Base-by-base conservation (phyloP, 2,797 vertebrate genomes). In the Rhynchotus rufescens region DNA sequence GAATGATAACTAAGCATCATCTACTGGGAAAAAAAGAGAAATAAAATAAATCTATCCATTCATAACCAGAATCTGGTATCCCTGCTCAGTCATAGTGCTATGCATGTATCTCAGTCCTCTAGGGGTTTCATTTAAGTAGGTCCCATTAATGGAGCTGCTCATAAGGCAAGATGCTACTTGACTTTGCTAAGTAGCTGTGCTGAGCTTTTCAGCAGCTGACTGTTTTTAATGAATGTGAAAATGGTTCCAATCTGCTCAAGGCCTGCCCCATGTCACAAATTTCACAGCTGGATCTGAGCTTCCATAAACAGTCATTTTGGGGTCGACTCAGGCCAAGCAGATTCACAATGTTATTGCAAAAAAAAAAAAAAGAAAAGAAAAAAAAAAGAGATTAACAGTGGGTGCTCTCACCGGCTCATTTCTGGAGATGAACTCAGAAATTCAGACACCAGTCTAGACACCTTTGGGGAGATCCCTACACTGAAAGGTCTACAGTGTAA, bases 101-200 rank as follows among this genome's bases (percentile, higher is more conserved):
- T 40, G 64, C 60, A 13, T 20, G 32, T 60, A 85, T 66, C 88
- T 71, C 61, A 84, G 64, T 94, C 85, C 93, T 94, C 52, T 89
- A 74, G 86, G 79, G 62, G 74, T 88, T 93, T 89, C 84, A 44
- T 91, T 93, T 92, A 86, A 93, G 52, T 44, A 81, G 60, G 74
- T 66, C 56, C 80, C 56, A 42, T 89, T 83, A 94, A 65, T 40
- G 64, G 71, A 14, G 1, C 54, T 92, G 87, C 71, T 94, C 74
- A 34, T 65, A 90, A 94, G 90, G 73, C 95, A 96, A 94, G 94
- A 93, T 47, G 34, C 72, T 95, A 93, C 94, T 96, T 93, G 92
- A 96, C 80, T 95, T 89, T 15, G 25, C 76, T 89, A 79, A 90
- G 80, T 79, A 94, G 74, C 52, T 88, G 10, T 76, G 90, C 71